Base-by-base conservation (phyloP, 1,140 invertebrate species). In the Diuraphis noxia region DNA sequence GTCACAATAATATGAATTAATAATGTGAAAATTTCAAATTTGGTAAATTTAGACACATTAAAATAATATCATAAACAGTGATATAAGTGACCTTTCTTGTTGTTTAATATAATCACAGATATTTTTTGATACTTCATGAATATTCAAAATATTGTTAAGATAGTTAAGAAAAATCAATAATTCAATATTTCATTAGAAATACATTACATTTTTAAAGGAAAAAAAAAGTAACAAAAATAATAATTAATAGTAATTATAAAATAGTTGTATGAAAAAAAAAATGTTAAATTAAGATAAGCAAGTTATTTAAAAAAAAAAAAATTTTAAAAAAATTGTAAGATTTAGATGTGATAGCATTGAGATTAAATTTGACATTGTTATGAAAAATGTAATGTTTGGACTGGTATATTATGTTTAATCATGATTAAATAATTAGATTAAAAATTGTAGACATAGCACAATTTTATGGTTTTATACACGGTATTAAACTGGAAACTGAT, bases 401-500 rank as follows among this genome's bases (percentile, higher is more conserved):
- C 43, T 91, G 89, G 46, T 81, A 82, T 9, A n/a, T n/a, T n/a
- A n/a, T 82, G 82, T 36, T 81, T 52, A 79, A 82, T 40, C 17
- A 36, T 90, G 36, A 91, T 91, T 41, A 40, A 91, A 52, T 91
- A 49, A 91, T 91, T 91, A 49, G 40, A 40, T 81, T 10, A 91
- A 79, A 90, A 90, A 79, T 52, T 30, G 13, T 72, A 43, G n/a
- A 72, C 49, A 17, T 79, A 77, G 38, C 5, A 72, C 9, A 34
- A 91, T 43, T 9, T 46, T 79, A 79, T 79, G n/a, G 46, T 49
- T 91, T 38, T 91, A 91, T 91, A 91, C 89, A 91, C 30, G 30
- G 77, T 91, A 91, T 91, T 81, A 91, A 79, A 91, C 89, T 46
- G 89, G 89, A 52, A 82, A 91, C 52, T 82, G 40, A 91, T 91